Percentiles rank a stretch among this genome's conserved stretches.
These are phyloP conservation scores for Globodera ellingtonae DNA, from an alignment of 1,140 invertebrate genomes.

Conservation along the genomic window DNA sequence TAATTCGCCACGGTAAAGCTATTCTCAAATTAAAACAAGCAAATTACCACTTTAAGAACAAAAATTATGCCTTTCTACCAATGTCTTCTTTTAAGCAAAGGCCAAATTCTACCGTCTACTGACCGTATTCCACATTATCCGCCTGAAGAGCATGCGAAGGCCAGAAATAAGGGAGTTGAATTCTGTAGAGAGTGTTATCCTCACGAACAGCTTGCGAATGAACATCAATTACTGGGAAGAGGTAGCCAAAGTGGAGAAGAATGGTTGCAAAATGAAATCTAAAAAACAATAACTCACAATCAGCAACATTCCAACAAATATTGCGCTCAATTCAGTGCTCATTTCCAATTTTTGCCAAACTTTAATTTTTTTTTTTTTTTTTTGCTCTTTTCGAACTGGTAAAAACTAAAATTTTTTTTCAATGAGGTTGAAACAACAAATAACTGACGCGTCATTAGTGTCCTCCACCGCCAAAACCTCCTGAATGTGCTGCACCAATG, in stretches of 20 bases:
- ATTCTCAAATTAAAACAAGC: no score
- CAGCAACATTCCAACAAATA: no score
- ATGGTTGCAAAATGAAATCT: conserved; percentile 59
- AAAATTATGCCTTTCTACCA: no score
- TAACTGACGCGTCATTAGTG: conserved; percentile 48
- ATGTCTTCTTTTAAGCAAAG: no score
- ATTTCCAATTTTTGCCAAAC: no score
- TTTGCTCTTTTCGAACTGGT: no score
- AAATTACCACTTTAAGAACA: no score
- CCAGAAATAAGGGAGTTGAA: conserved; percentile 65
- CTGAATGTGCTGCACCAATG: conserved; percentile 55
- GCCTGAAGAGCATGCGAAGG: conserved; percentile 61
- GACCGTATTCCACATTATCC: conserved; percentile 65
- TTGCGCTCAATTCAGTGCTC: no score
- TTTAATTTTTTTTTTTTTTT: no score
- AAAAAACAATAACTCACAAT: neutral
- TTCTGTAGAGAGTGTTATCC: conserved; percentile 63
- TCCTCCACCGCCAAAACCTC: conserved; percentile 58
- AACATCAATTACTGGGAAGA: conserved; percentile 59
- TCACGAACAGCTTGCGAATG: conserved; percentile 48
- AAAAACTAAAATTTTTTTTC: neutral
- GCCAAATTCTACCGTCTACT: neutral
- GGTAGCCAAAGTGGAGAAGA: conserved; percentile 62
- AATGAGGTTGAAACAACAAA: no score
- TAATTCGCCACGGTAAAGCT: no score